phyloP scores from a whole-genome alignment of 64 coral and sea anemone species.

The Platygyra sinensis region DNA sequence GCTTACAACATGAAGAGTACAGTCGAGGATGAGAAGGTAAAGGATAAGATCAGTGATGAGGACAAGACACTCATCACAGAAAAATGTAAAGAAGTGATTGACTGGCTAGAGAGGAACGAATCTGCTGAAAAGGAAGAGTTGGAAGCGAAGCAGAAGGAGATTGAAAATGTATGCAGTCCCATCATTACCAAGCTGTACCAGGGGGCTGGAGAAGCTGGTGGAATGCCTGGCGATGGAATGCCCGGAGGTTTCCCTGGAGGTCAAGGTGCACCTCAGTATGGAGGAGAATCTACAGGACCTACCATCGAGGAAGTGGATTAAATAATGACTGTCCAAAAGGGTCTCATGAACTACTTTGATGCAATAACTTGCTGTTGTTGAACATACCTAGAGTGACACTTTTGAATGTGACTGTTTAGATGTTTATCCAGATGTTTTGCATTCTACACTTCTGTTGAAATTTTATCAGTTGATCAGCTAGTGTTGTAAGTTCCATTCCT shows the following conservation, averaged over 20 bases:
- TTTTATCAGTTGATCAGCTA: too few relatives aligned
- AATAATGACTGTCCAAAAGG: neutral
- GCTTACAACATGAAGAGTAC: constrained; percentile 71
- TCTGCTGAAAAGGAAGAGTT: constrained; percentile 45
- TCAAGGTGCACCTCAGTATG: neutral
- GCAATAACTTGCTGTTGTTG: neutral
- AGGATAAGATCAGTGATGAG: constrained; percentile 74
- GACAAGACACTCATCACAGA: constrained; percentile 44
- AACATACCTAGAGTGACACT: too few relatives aligned
- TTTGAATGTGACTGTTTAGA: too few relatives aligned
- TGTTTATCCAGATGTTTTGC: too few relatives aligned
- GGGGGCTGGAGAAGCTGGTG: constrained; percentile 37
- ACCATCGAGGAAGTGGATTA: constrained; percentile 89
- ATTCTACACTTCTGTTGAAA: too few relatives aligned
- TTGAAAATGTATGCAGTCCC: constrained; percentile 61
- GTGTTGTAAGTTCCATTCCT: too few relatives aligned
- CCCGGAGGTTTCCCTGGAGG: constrained; percentile 60
- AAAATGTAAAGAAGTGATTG: constrained; percentile 62
- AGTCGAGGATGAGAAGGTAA: constrained; percentile 66
- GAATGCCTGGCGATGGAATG: constrained; percentile 30
- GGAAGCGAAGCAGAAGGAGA: constrained; percentile 54
- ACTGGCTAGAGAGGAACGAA: constrained; percentile 44
- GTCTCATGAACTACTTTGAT: neutral
- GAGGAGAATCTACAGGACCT: constrained; percentile 57
- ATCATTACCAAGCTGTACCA: constrained; percentile 75